phyloP scores from a whole-genome alignment of 2,797 vertebrate species.

The Staurois parvus region DNA sequence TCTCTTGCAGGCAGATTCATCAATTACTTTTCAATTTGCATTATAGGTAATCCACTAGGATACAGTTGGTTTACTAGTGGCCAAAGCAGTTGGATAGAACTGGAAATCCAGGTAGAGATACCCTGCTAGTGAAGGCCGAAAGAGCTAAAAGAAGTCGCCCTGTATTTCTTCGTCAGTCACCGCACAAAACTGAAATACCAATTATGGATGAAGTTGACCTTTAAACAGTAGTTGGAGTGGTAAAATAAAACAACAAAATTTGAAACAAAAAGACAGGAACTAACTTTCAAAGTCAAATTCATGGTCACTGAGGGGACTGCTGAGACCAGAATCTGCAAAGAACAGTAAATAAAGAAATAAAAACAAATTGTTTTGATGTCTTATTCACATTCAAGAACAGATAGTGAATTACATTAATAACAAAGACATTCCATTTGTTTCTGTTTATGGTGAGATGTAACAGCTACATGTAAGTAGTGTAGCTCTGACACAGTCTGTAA shows the following conservation, averaged over 20 bases:
- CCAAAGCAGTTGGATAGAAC: not conserved
- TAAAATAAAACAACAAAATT: slow-evolving; percentile 71
- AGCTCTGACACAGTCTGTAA: slow-evolving; percentile 6
- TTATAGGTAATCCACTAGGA: not conserved
- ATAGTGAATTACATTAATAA: slow-evolving; percentile 67
- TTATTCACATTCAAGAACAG: slow-evolving; percentile 69
- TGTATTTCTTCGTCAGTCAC: not conserved
- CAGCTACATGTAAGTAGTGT: not conserved
- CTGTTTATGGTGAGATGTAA: slow-evolving; percentile 19
- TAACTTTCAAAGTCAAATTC: slow-evolving; percentile 98
- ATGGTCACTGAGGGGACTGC: slow-evolving; percentile 96
- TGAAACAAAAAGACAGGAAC: slow-evolving; percentile 83
- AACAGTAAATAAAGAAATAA: slow-evolving; percentile 87
- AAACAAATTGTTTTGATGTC: slow-evolving; percentile 67
- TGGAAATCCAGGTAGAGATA: not conserved
- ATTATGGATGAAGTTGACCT: not conserved
- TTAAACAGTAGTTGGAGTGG: slow-evolving; percentile 32
- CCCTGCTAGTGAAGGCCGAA: not conserved
- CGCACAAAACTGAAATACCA: not conserved
- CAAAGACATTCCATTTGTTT: slow-evolving; percentile 12
- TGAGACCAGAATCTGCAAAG: slow-evolving; percentile 97
- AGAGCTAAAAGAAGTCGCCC: not conserved
- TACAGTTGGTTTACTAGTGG: not conserved
- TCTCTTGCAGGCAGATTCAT: not conserved
- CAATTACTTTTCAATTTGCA: not conserved